Evolutionary conservation across 1,140 invertebrate genomes (phyloP), one percentile per base, ranked within the genome.

Genomic region (Drosophila insularis): DNA sequence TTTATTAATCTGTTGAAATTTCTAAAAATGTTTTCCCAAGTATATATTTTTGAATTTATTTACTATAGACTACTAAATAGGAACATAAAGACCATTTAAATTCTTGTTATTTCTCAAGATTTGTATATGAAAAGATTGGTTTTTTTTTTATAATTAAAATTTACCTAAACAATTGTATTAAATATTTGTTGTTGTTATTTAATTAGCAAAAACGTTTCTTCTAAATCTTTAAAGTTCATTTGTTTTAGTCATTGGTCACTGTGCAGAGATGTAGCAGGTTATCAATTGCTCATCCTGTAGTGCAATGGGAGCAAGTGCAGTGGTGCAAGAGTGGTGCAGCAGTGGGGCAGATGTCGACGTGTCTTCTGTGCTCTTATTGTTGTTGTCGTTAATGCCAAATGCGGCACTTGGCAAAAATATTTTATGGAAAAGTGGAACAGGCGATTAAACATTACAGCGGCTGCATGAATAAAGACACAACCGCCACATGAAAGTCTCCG

Each of bases 401-500:
- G 75, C 80, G 81, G 87, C 80, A 86, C 77, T 90, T 90, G 80
- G 78, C 68, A 82, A 86, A 90, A 86, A 91, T 89, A 91, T 76
- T 91, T 91, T 81, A 91, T 90, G 89, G 89, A 91, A 91, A 91
- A 91, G 89, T 91, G 78, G 89, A 89, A 89, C 89, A 89, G 71
- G 78, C 75, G 80, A 89, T 87, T 85, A 90, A 89, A 84, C 82
- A 90, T 82, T 84, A 80, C 84, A 64, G 75, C 69, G 58, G 68
- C 75, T 79, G 74, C 27, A 27, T 27, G 27, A 27, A 27, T 27
- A 27, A 27, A 27, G 27, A 27, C 6, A 27, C 27, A 27, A 27
- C 54, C 46, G 43, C 19, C 11, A 32, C 56, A 68, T 56, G 23
- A 23, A 14, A 32, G 39, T 14, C 39, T 21, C 50, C 14, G 32